Conservation (phyloP, 2,888 invertebrate species). For the Hartigia nigra region DNA sequence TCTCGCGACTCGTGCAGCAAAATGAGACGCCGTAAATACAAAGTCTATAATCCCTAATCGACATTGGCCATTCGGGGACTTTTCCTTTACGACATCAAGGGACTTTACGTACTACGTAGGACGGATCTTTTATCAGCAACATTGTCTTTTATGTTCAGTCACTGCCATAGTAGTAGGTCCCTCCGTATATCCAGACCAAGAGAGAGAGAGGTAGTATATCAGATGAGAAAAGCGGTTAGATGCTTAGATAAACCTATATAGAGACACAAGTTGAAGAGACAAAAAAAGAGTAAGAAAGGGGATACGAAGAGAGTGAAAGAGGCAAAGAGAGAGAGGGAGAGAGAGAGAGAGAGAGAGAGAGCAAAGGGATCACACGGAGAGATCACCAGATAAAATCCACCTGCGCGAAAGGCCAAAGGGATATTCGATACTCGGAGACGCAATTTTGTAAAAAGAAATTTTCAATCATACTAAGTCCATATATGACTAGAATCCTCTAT, state of each 20-base stretch:
- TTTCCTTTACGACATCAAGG: not conserved
- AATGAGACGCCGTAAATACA: not conserved
- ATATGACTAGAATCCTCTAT: not conserved
- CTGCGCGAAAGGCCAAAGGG: not conserved
- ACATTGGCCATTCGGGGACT: not conserved
- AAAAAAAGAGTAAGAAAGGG: not conserved
- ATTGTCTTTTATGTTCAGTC: not conserved
- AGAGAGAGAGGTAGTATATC: not conserved
- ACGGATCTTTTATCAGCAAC: not conserved
- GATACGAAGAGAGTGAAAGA: not conserved
- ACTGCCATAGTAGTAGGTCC: not conserved
- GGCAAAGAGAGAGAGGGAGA: not conserved
- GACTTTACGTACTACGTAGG: not conserved
- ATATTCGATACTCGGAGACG: conserved; percentile 12
- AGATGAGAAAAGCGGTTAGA: not conserved
- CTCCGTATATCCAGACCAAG: not conserved
- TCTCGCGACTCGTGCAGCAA: not conserved
- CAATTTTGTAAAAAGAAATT: conserved; percentile 24
- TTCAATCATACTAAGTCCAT: conserved; percentile 15
- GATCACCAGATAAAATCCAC: not conserved
- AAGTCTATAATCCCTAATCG: conserved; percentile 4
- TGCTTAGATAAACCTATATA: not conserved
- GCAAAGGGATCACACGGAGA: not conserved
- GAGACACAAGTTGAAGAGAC: not conserved
- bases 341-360: too few relatives aligned